phyloP scores from a whole-genome alignment of 2,888 invertebrate species.

The Spodoptera picta region DNA sequence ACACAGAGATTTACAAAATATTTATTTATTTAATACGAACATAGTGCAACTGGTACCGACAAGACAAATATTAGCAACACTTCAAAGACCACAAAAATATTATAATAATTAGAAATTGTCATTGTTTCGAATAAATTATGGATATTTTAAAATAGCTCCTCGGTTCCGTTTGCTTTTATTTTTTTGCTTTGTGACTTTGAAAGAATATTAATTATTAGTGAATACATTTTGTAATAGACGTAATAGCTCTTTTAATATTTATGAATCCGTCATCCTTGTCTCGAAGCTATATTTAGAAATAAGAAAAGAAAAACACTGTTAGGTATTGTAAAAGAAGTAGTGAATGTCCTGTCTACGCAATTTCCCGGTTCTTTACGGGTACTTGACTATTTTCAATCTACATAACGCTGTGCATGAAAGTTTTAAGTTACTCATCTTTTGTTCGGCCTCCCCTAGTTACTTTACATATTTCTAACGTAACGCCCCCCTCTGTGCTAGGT shows the following conservation, averaged over 20 bases:
- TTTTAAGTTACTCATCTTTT: constrained; percentile 56
- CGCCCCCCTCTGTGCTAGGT: constrained; percentile 35
- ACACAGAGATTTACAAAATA: constrained; percentile 30
- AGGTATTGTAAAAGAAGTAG: constrained; percentile 3
- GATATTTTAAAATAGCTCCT: constrained; percentile 21
- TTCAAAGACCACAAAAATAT: constrained; percentile 31
- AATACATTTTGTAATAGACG: too few species aligned
- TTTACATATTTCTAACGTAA: constrained; percentile 48
- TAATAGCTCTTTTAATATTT: constrained; percentile 1
- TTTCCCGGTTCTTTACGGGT: constrained; percentile 31
- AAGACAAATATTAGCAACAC: constrained; percentile 35
- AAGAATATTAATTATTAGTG: not conserved
- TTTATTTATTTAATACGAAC: constrained; percentile 35
- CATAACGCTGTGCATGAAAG: constrained; percentile 48
- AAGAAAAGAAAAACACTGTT: too few species aligned
- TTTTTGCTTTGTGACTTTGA: not conserved
- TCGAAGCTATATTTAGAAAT: not conserved
- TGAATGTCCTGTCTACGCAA: constrained; percentile 26
- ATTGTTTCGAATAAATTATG: constrained; percentile 17
- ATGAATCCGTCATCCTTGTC: constrained; percentile 3
- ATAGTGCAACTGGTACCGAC: not conserved
- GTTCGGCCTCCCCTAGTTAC: constrained; percentile 56
- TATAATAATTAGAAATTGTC: constrained; percentile 18
- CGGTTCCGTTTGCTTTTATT: constrained; percentile 7
- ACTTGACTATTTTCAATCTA: constrained; percentile 46